These are phyloP conservation scores for Hyposoter dolosus DNA, from an alignment of 2,888 invertebrate species.

Conservation along the genomic window DNA sequence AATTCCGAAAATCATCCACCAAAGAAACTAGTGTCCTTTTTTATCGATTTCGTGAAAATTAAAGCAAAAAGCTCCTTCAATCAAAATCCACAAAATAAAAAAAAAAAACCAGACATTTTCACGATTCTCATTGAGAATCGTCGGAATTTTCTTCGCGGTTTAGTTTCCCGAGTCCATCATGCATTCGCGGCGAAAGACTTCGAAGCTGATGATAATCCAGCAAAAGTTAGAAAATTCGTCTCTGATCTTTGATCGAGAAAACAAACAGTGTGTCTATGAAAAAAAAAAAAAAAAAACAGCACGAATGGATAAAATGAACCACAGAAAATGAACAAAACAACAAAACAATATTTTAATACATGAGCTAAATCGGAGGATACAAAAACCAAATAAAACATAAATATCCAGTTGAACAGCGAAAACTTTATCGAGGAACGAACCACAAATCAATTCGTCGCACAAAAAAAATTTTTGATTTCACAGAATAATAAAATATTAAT, in stretches of 20 bases:
- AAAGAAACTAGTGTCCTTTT: background rate
- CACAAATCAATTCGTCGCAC: conserved; percentile 22
- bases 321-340: conserved; percentile 59
- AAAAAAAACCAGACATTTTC: background rate
- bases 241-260: conserved; percentile 41
- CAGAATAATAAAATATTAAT: conserved; percentile 32
- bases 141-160: background rate
- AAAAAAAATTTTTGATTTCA: conserved; percentile 16
- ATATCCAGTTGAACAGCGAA: conserved; percentile 18
- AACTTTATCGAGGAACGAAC: conserved; percentile 15
- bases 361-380: conserved; percentile 51
- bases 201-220: background rate
- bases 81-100: background rate
- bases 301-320: conserved; percentile 19
- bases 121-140: background rate
- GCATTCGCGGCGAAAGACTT: background rate
- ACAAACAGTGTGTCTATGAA: background rate
- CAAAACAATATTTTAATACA: conserved; percentile 51
- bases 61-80: too few relatives aligned
- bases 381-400: conserved; percentile 53
- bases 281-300: background rate
- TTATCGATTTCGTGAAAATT: too few relatives aligned
- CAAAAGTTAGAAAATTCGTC: conserved; percentile 53
- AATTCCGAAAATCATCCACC: background rate
- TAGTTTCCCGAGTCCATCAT: background rate